A percentile compares a stretch with the other conserved stretches of the same genome.
Evolutionary conservation across 1,140 invertebrate species (phyloP).

Genomic region (Meteorus sp.): DNA sequence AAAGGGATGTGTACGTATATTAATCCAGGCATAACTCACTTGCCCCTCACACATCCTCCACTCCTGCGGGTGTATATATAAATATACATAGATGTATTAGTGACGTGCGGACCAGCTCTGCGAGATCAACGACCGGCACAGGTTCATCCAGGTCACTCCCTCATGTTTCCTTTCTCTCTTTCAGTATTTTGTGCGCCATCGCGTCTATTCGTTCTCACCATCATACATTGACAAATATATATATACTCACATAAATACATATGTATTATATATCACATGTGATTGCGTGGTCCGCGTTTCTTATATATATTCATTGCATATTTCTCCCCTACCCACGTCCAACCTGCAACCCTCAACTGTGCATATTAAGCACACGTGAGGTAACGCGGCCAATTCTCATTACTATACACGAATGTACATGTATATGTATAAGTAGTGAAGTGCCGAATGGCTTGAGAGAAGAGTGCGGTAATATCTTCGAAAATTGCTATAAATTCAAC

Average conservation of each 20-base stretch:
- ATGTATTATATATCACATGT: too few relatives aligned
- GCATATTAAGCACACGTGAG: slow-evolving; percentile 29
- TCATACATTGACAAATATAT: too few relatives aligned
- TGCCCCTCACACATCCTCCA: too few relatives aligned
- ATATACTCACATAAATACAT: too few relatives aligned
- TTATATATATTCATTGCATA: too few relatives aligned
- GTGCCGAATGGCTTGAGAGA: background rate
- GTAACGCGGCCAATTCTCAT: slow-evolving; percentile 4
- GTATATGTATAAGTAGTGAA: background rate
- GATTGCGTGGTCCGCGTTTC: slow-evolving; percentile 20
- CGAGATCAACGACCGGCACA: slow-evolving; percentile 29
- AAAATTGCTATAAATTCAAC: slow-evolving; percentile 2
- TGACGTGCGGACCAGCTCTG: background rate
- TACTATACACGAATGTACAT: too few relatives aligned
- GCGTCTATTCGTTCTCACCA: background rate
- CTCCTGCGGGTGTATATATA: too few relatives aligned
- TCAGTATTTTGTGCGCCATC: background rate
- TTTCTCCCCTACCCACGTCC: too few relatives aligned
- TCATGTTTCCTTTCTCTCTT: slow-evolving; percentile 5
- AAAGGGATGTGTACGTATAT: too few relatives aligned
- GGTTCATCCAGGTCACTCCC: slow-evolving; percentile 28
- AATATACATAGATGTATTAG: too few relatives aligned
- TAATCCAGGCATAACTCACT: too few relatives aligned
- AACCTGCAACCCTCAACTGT: slow-evolving; percentile 5
- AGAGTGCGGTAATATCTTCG: background rate